Evolutionary conservation across 2,113 vertebrate genomes (phyloP), one percentile per base, ranked within the genome.

Genomic region (Fukomys damarensis): DNA sequence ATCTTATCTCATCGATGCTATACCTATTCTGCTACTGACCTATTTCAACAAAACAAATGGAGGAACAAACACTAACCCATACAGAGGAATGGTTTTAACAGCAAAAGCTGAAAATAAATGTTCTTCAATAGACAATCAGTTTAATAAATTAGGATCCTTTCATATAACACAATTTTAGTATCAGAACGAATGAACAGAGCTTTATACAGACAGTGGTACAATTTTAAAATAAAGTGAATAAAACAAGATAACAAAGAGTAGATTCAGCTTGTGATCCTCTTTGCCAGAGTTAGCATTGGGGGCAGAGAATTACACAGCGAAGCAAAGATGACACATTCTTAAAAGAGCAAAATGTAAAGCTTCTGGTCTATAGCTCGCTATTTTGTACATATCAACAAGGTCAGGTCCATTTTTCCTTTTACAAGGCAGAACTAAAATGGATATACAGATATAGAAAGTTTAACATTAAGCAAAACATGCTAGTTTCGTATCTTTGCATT

Each of bases 141-240:
- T 19, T 20, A 93, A 95, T 46, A 89, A 86, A 93, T 58, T 72
- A 63, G 16, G 54, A 41, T 49, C 30, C 1, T 46, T 92, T 95
- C 38, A 93, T 63, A 89, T 4, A 93, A 87, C 32, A 61, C 26
- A 83, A 77, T 54, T 92, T 85, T 93, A 86, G 81, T 76, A 32
- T 80, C 81, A 76, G 9, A 72, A n/a, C 41, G 88, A 94, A 90
- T 86, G n/a, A 93, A 30, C 43, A 76, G 13, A 76, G 61, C 61
- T 85, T 86, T 89, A 84, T 63, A 88, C 28, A 70, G 56, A 93
- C 16, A 83, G 5, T 90, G 80, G 84, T 58, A 63, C 10, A 95
- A 41, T 16, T 90, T 49, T 93, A 95, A 94, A 95, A 88, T 54
- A 96, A 90, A 94, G 22, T 46, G 32, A 84, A 94, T 91, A 92